Evolutionary conservation across 2,797 vertebrate genomes (phyloP).

Genomic region (Pangasius larnaudii): DNA sequence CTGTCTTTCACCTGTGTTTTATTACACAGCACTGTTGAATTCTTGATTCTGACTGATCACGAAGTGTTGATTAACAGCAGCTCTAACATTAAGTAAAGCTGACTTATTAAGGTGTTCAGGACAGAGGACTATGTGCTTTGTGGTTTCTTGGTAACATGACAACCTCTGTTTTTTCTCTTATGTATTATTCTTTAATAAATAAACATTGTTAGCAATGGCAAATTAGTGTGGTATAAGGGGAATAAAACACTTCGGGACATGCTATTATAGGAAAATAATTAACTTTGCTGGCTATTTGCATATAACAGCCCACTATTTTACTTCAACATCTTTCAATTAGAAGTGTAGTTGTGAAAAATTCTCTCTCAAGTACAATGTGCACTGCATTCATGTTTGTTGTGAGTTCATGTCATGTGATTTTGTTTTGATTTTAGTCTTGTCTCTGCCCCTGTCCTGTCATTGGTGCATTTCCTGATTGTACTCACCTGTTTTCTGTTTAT

Average conservation of each 20-base stretch:
- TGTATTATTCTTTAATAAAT: neutral
- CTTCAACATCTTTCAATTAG: neutral
- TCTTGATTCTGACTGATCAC: neutral
- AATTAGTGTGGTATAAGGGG: neutral
- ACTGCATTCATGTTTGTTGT: neutral
- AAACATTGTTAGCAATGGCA: neutral
- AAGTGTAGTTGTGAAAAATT: neutral
- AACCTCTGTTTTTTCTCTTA: neutral
- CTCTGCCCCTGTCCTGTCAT: neutral
- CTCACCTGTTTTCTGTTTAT: neutral
- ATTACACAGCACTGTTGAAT: neutral
- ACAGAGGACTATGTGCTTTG: neutral
- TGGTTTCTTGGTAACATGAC: neutral
- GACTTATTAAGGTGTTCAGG: neutral
- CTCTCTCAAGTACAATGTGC: neutral
- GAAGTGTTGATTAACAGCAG: conserved; percentile 2
- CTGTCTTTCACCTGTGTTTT: conserved; percentile 12
- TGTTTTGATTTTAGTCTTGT: neutral
- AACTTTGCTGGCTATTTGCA: neutral
- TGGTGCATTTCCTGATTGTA: neutral
- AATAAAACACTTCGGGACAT: neutral
- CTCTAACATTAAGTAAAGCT: neutral
- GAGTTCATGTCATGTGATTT: neutral
- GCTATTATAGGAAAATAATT: neutral
- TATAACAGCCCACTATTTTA: neutral